Base-by-base conservation (phyloP, 2,113 vertebrate genomes). In the Vicugna pacos region DNA sequence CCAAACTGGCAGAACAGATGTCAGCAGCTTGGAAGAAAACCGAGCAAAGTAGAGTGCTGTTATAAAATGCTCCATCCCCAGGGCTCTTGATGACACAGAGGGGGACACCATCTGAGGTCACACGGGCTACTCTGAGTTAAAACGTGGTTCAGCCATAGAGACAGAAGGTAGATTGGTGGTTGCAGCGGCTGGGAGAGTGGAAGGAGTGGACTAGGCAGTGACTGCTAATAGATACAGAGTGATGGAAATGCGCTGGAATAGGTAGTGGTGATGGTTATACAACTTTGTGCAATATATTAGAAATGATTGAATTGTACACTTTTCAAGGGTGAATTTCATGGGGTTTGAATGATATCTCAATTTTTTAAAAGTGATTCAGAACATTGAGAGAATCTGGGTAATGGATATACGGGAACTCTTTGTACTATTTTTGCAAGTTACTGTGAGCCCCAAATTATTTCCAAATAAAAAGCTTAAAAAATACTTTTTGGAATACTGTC, bases 321-420 rank as follows among this genome's bases (percentile, higher is more conserved):
- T 94, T 88, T 48, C 60, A 93, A 60, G 16, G 9, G 38, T 77
- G 32, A 87, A 69, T 87, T 93, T 82, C 88, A 46, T n/a, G 38
- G 22, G 56, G 58, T 73, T 24, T 67, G 64, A 79, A 85, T 84
- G 50, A 38, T 75, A 80, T 30, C 22, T 93, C n/a, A 35, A 16
- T 54, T 87, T 88, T 88, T 28, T 28, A 73, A 85, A 96, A 92
- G 54, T 52, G 62, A 79, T 73, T 93, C 35, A 91, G 58, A 95
- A 79, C 48, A 60, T 19, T 30, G 24, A 86, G 28, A 2, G 26
- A 93, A 93, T 48, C 19, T 42, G 6, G 24, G 10, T 79, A 32
- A 86, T 52, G 19, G 46, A 73, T 7, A 48, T 24, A 42, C 3
- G 4, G 24, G 70, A 82, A 65, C 35, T 35, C 69, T 77, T 50